Conservation (phyloP, 2,797 vertebrate genomes). For the Chrysocyon brachyurus region DNA sequence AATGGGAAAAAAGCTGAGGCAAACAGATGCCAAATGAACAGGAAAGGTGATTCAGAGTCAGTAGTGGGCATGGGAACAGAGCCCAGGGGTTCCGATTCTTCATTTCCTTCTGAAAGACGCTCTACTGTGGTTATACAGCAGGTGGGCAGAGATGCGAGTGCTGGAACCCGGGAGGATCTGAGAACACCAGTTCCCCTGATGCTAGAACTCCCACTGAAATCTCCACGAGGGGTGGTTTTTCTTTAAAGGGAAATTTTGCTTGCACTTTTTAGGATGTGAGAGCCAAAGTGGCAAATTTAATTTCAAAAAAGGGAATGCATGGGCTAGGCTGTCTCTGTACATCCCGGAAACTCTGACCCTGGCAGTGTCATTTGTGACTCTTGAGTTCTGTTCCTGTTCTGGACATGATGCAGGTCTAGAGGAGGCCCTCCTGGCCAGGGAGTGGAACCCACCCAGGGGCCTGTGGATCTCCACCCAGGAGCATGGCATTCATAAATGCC, state of each 20-base stretch:
- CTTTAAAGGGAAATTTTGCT: background rate
- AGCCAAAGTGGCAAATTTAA: background rate
- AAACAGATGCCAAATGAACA: background rate
- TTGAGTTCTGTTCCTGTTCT: background rate
- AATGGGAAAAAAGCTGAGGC: background rate
- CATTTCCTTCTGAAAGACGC: background rate
- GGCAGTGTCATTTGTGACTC: background rate
- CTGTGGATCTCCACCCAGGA: background rate
- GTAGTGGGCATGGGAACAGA: background rate
- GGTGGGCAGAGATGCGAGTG: background rate
- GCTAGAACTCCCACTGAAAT: background rate
- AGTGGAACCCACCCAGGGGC: background rate
- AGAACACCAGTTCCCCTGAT: background rate
- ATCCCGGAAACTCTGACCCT: background rate
- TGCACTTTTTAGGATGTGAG: background rate
- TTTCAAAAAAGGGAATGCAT: background rate
- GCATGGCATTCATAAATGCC: background rate
- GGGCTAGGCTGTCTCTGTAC: background rate
- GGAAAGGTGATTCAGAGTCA: background rate
- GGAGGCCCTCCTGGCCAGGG: background rate
- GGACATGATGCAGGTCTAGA: background rate
- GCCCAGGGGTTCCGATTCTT: background rate
- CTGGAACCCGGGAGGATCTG: background rate
- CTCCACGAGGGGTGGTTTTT: background rate
- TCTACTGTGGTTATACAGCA: fast-evolving